Conservation (phyloP, 23 tunicate genomes). For the Botrylloides violaceus region DNA sequence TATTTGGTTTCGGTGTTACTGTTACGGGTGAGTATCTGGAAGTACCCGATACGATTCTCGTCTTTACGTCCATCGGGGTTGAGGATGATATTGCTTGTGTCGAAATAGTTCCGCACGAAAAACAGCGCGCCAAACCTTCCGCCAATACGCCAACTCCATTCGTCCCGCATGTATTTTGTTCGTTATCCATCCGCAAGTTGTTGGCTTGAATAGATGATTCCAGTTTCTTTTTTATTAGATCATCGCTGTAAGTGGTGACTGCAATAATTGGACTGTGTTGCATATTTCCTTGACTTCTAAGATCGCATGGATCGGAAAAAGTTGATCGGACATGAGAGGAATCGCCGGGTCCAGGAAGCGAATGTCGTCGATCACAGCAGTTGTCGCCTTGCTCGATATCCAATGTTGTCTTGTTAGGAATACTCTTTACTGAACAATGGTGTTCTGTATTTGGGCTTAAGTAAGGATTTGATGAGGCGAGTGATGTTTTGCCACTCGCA, state of each 20-base stretch:
- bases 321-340: slow-evolving; percentile 5
- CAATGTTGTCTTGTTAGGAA: background rate
- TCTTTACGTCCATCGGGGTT: background rate
- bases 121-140: slow-evolving; percentile 44
- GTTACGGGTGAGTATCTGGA: background rate
- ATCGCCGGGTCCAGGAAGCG: slow-evolving; percentile 30
- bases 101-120: slow-evolving; percentile 57
- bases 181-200: background rate
- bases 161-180: background rate
- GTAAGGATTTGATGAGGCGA: background rate
- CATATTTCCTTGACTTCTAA: background rate
- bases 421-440: slow-evolving; percentile 7
- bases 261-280: background rate
- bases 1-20: background rate
- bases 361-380: slow-evolving; percentile 24
- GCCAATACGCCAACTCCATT: background rate
- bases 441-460: background rate
- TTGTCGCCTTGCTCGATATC: slow-evolving; percentile 8
- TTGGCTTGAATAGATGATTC: slow-evolving; percentile 1
- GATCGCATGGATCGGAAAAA: slow-evolving; percentile 22
- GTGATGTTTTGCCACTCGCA: background rate
- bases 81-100: slow-evolving; percentile 18
- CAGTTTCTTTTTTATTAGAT: background rate
- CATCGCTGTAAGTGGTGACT: background rate
- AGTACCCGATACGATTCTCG: background rate